Evolutionary conservation across 23 tunicate species (phyloP).

Genomic region (Styela clava): DNA sequence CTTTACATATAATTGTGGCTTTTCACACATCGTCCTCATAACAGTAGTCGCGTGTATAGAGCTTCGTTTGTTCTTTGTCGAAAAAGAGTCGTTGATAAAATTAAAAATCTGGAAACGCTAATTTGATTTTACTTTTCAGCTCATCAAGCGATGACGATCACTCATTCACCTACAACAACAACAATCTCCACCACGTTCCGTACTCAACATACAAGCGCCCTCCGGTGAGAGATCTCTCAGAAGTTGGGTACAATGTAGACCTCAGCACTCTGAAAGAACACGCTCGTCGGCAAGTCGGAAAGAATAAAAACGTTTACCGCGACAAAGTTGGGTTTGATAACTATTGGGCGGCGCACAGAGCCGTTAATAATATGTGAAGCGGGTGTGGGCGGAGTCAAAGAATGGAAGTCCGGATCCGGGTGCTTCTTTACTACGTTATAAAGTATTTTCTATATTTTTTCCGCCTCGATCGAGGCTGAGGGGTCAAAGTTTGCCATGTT

Average conservation of each 20-base stretch:
- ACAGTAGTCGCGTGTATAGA: too few species aligned
- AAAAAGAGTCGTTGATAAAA: too few species aligned
- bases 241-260: slow-evolving; percentile 54
- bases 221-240: slow-evolving; percentile 35
- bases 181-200: slow-evolving; percentile 1
- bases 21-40: too few species aligned
- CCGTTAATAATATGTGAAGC: slow-evolving; percentile 28
- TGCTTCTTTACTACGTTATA: neutral
- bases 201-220: slow-evolving; percentile 22
- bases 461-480: neutral
- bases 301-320: slow-evolving; percentile 2
- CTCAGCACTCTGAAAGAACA: slow-evolving; percentile 56
- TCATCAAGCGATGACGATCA: slow-evolving; percentile 33
- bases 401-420: neutral
- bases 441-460: neutral
- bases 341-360: slow-evolving; percentile 26
- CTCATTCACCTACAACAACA: slow-evolving; percentile 15
- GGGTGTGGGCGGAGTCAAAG: neutral
- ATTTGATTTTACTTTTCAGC: too few species aligned
- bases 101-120: too few species aligned
- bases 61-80: too few species aligned
- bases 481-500: too few species aligned
- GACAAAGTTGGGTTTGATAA: slow-evolving; percentile 23
- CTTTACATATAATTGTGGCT: too few species aligned
- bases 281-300: slow-evolving; percentile 28